These are phyloP conservation scores for Radopholus similis DNA, from an alignment of 1,140 invertebrate species.

Conservation along the genomic window DNA sequence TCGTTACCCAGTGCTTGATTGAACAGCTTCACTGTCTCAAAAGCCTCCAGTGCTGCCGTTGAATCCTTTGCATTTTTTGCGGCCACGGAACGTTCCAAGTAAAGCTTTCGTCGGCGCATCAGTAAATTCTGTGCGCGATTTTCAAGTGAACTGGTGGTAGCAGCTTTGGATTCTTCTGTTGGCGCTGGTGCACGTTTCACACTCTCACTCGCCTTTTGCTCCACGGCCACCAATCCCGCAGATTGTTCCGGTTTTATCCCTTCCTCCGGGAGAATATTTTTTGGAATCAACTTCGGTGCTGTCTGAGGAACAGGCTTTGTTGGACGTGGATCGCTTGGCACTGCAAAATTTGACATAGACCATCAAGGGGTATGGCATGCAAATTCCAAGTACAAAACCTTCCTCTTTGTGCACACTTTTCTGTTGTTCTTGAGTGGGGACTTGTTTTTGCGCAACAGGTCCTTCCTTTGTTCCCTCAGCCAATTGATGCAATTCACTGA, in stretches of 20 bases:
- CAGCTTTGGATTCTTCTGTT: background rate
- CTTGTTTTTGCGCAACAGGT: background rate
- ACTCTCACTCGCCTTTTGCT: background rate
- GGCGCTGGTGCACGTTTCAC: background rate
- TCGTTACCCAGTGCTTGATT: constrained; percentile 16
- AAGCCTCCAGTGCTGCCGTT: background rate
- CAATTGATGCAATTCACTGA: background rate
- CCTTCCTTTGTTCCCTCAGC: background rate
- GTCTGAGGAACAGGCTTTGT: background rate
- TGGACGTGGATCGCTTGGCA: background rate
- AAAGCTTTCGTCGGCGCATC: constrained; percentile 7
- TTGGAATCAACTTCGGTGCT: background rate
- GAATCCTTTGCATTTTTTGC: constrained; percentile 10
- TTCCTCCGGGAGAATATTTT: background rate
- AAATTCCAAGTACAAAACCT: no score
- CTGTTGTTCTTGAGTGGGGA: no score
- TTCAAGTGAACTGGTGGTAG: background rate
- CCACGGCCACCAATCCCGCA: background rate
- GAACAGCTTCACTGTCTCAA: constrained; percentile 16
- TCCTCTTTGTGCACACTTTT: no score
- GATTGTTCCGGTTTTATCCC: background rate
- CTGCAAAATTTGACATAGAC: background rate
- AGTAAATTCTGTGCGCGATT: background rate
- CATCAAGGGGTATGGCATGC: no score
- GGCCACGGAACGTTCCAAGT: constrained; percentile 7